Base-by-base conservation (phyloP, 2,113 vertebrate genomes). In the Ptilonorhynchus violaceus region DNA sequence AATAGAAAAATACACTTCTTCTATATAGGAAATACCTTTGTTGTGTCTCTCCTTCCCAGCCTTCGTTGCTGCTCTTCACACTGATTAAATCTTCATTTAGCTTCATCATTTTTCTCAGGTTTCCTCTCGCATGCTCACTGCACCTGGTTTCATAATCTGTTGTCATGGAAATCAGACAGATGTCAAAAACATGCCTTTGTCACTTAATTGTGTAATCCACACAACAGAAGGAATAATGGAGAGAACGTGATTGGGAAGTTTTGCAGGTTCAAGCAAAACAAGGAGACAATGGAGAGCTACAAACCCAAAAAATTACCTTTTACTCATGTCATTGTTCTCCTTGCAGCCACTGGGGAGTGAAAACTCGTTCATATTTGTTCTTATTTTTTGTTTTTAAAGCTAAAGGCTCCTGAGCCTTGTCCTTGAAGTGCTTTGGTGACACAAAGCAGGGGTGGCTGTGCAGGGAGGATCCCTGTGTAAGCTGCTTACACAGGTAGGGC, bases 101-200 rank as follows among this genome's bases (percentile, higher is more conserved):
- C 83, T 82, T 72, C 86, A 49, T 76, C 21, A 6, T 90, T 92
- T 94, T 88, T n/a, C 90, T 88, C 92, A 60, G 74, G 88, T 85
- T 95, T 85, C 3, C 0, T 88, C 67, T 94, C 78, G 24, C 81
- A 50, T 80, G 94, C 89, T 96, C 70, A 25, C 77, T 80, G 77
- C 81, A 95, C 67, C 84, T 96, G 94, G 80, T 95, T 94, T 91
- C 91, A 64, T 96, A 92, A 95, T 95, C 93, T 98, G 97, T 96
- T 97, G 97, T 98, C 97, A 97, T 93, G 96, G 97, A 97, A 98
- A 98, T 97, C 89, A 97, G 86, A 96, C 74, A 97, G 91, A 95
- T 96, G 95, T 97, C 97, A 97, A 96, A 97, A 97, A 92, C 94
- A 93, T 12, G 77, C 53, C 79, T 97, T 85, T 93, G 79, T 92